Conservation (phyloP, 2,888 invertebrate genomes). For the Pterostichus niger region DNA sequence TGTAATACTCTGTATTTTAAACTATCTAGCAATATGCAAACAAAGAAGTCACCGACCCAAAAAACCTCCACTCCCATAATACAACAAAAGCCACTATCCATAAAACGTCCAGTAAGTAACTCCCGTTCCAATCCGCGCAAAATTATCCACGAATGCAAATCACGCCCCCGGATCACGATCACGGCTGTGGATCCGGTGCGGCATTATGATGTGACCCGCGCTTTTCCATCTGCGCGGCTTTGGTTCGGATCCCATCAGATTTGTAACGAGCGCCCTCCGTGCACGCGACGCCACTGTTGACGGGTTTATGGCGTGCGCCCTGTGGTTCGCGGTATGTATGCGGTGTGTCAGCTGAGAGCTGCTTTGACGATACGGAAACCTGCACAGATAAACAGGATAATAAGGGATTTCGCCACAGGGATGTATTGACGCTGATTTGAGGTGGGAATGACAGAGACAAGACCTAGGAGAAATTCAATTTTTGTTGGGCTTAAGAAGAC, state of each 20-base stretch:
- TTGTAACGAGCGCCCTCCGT: slow-evolving; percentile 51
- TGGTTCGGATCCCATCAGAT: slow-evolving; percentile 54
- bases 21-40: too few relatives aligned
- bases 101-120: slow-evolving; percentile 40
- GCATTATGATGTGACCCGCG: slow-evolving; percentile 48
- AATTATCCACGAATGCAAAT: slow-evolving; percentile 64
- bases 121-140: slow-evolving; percentile 49
- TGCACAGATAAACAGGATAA: slow-evolving; percentile 57
- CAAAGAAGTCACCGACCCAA: background rate
- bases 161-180: slow-evolving; percentile 24
- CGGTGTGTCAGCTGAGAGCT: slow-evolving; percentile 41
- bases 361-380: slow-evolving; percentile 54
- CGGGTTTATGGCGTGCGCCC: too few relatives aligned
- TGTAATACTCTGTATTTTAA: too few relatives aligned
- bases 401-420: slow-evolving; percentile 50
- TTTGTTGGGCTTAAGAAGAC: background rate
- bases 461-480: background rate
- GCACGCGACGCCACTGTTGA: slow-evolving; percentile 5
- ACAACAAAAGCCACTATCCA: slow-evolving; percentile 15
- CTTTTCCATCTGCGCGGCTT: slow-evolving; percentile 56
- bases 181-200: slow-evolving; percentile 17
- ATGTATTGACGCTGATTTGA: slow-evolving; percentile 33
- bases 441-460: slow-evolving; percentile 22
- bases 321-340: slow-evolving; percentile 24
- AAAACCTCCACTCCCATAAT: background rate